Conservation (phyloP, 1,140 invertebrate genomes). For the Rhizoglyphus robini region DNA sequence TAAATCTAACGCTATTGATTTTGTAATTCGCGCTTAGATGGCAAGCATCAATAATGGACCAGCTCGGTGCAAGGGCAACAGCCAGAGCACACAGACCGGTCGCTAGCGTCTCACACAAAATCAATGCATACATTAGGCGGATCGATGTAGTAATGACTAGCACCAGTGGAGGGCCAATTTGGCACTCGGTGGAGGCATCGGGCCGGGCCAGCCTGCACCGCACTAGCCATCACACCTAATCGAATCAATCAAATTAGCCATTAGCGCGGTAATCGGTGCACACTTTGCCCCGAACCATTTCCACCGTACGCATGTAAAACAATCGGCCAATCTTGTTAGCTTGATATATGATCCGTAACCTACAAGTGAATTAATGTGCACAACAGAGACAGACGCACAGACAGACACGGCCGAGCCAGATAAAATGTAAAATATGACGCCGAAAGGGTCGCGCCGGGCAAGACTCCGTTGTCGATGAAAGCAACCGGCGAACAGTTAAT, state of each 20-base stretch:
- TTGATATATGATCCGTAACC: slow-evolving; percentile 11
- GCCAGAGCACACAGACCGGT: too few species aligned
- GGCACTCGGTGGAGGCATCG: background rate
- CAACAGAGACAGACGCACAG: background rate
- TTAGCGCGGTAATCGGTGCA: slow-evolving; percentile 9
- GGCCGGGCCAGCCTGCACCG: background rate
- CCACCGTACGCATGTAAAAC: background rate
- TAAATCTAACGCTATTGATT: slow-evolving; percentile 4
- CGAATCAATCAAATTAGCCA: slow-evolving; percentile 14
- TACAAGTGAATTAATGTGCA: background rate
- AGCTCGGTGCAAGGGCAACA: background rate
- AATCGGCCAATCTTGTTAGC: slow-evolving; percentile 10
- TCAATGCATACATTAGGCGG: slow-evolving; percentile 6
- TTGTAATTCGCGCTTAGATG: slow-evolving; percentile 1
- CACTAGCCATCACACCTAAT: slow-evolving; percentile 6
- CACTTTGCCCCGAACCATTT: slow-evolving; percentile 6
- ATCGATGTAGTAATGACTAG: background rate
- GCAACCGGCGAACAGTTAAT: too few species aligned
- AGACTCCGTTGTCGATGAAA: too few species aligned
- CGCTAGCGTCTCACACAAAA: too few species aligned
- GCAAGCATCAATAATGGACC: background rate
- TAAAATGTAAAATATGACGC: slow-evolving; percentile 10
- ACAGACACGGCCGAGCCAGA: background rate
- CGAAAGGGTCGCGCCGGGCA: too few species aligned
- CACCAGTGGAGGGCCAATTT: background rate